Conservation (phyloP, 2,113 vertebrate species). For the Sinosuthora webbiana region DNA sequence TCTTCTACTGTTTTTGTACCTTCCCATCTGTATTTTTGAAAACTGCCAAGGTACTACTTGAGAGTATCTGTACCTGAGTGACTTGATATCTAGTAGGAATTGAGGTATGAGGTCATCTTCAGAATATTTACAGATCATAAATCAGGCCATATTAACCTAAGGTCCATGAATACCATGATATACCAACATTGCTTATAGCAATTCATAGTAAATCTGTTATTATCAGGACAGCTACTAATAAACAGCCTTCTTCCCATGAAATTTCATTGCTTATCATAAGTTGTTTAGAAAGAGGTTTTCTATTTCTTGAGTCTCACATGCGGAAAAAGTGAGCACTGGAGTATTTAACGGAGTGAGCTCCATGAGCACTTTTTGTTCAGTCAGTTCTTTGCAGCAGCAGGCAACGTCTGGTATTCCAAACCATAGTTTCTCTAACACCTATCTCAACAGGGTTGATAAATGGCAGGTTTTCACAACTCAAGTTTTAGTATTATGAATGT, state of each 20-base stretch:
- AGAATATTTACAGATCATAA: background rate
- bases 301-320: background rate
- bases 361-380: background rate
- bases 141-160: background rate
- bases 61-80: background rate
- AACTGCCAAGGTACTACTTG: background rate
- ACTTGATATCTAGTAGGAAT: background rate
- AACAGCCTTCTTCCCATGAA: background rate
- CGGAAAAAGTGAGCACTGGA: background rate
- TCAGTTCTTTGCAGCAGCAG: background rate
- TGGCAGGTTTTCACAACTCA: slow-evolving; percentile 69
- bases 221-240: background rate
- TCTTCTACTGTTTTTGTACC: background rate
- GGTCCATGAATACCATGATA: background rate
- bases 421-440: background rate
- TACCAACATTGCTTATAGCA: background rate
- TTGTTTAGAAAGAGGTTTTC: background rate
- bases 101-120: background rate
- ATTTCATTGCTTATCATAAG: background rate
- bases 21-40: background rate
- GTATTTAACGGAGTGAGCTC: background rate
- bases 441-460: slow-evolving; percentile 17
- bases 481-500: slow-evolving; percentile 78
- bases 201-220: background rate
- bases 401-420: background rate